Percentiles rank a stretch among this genome's conserved stretches.
These are phyloP conservation scores for Aegithalos caudatus DNA, from an alignment of 2,113 vertebrate genomes.

Conservation along the genomic window DNA sequence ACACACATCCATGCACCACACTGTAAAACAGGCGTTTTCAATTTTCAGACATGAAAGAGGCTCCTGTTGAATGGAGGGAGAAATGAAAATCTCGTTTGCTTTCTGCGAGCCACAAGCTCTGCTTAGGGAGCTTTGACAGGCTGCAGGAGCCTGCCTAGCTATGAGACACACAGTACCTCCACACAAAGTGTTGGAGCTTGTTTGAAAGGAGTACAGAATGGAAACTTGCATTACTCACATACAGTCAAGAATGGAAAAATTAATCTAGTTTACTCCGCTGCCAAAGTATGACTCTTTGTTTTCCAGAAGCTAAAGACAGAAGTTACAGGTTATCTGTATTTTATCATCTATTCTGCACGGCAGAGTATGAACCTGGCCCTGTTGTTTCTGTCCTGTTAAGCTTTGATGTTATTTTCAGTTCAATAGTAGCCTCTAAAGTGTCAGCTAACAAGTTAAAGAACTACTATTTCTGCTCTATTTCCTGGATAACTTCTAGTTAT, in stretches of 20 bases:
- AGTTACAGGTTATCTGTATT: not conserved
- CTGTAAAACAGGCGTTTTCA: slow-evolving; percentile 82
- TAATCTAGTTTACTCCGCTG: not conserved
- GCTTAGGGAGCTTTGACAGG: slow-evolving; percentile 65
- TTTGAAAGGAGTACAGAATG: slow-evolving; percentile 54
- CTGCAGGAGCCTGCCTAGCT: slow-evolving; percentile 33
- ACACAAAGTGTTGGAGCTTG: slow-evolving; percentile 30
- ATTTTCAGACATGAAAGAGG: slow-evolving; percentile 91
- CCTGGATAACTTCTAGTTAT: not conserved
- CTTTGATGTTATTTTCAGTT: not conserved
- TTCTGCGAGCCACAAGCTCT: slow-evolving; percentile 80
- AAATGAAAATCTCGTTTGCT: slow-evolving; percentile 77
- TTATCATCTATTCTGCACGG: not conserved
- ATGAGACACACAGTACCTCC: slow-evolving; percentile 50
- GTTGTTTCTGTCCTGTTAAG: not conserved
- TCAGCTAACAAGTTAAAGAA: not conserved
- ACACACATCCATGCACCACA: slow-evolving; percentile 78
- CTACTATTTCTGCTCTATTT: not conserved
- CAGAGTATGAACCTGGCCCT: not conserved
- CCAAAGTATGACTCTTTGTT: not conserved
- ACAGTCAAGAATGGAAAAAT: not conserved
- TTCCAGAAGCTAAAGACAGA: not conserved
- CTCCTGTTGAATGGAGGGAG: slow-evolving; percentile 85
- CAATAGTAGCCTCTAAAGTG: not conserved
- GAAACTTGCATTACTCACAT: not conserved